Conservation (phyloP, 2,113 vertebrate genomes). For the Telmatochromis sp. region DNA sequence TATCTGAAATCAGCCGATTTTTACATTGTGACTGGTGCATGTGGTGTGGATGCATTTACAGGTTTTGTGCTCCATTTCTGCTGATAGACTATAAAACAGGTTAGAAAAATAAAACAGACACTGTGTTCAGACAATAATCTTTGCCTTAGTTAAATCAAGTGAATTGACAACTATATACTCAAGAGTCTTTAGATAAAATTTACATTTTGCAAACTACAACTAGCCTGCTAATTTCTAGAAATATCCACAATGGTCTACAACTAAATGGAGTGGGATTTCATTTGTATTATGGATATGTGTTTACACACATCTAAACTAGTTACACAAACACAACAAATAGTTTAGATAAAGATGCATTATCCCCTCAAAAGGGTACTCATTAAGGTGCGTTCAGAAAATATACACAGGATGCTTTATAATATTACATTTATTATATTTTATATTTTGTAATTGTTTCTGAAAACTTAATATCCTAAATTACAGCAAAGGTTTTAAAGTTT, state of each 20-base stretch:
- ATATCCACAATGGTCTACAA: background rate
- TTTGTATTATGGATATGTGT: background rate
- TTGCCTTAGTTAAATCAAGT: background rate
- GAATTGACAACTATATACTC: background rate
- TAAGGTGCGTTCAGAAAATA: background rate
- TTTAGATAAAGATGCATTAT: background rate
- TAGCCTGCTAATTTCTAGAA: background rate
- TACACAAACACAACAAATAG: background rate
- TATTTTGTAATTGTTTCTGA: background rate
- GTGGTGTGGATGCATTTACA: background rate
- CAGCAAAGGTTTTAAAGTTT: background rate
- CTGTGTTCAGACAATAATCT: background rate
- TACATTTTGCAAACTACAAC: background rate
- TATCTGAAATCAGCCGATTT: background rate
- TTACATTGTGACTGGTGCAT: background rate
- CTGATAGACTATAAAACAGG: background rate
- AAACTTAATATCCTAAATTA: background rate
- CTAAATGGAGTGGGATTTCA: background rate
- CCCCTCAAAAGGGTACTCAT: background rate
- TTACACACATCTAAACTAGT: background rate
- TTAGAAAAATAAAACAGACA: background rate
- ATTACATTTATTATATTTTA: background rate
- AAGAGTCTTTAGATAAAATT: background rate
- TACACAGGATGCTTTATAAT: background rate
- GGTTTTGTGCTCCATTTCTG: background rate